Evolutionary conservation across 2,888 invertebrate species (phyloP).

Genomic region (Epinotia demarniana): DNA sequence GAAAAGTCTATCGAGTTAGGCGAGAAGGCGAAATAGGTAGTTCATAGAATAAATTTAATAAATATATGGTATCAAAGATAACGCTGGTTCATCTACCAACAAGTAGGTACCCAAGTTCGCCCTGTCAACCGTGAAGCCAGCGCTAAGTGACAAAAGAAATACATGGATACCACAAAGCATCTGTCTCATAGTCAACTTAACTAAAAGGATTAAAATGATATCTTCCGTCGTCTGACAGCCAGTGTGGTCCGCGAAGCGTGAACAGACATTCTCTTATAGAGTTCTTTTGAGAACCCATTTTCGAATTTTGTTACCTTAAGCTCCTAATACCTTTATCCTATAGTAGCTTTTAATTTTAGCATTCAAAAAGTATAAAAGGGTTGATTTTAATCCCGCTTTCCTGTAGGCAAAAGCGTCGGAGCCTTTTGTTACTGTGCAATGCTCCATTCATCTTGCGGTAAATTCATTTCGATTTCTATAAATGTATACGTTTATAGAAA

Average conservation of each 20-base stretch:
- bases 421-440: constrained; percentile 65
- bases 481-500: constrained; percentile 55
- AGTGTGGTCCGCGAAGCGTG: constrained; percentile 82
- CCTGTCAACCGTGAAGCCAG: constrained; percentile 64
- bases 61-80: neutral
- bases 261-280: constrained; percentile 78
- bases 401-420: constrained; percentile 68
- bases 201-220: constrained; percentile 85
- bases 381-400: constrained; percentile 78
- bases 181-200: constrained; percentile 84
- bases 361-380: constrained; percentile 73
- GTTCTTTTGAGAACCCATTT: constrained; percentile 73
- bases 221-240: constrained; percentile 81
- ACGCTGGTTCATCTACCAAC: constrained; percentile 10
- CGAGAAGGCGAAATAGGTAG: no score
- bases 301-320: constrained; percentile 81
- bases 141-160: constrained; percentile 74
- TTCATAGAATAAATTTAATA: neutral
- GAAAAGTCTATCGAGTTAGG: no score
- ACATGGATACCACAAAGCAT: constrained; percentile 74
- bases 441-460: constrained; percentile 67
- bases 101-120: constrained; percentile 56
- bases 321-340: constrained; percentile 83
- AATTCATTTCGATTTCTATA: constrained; percentile 64
- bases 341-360: constrained; percentile 81